Evolutionary conservation across 1,140 invertebrate species (phyloP).

Genomic region (Euwallacea fornicatus): DNA sequence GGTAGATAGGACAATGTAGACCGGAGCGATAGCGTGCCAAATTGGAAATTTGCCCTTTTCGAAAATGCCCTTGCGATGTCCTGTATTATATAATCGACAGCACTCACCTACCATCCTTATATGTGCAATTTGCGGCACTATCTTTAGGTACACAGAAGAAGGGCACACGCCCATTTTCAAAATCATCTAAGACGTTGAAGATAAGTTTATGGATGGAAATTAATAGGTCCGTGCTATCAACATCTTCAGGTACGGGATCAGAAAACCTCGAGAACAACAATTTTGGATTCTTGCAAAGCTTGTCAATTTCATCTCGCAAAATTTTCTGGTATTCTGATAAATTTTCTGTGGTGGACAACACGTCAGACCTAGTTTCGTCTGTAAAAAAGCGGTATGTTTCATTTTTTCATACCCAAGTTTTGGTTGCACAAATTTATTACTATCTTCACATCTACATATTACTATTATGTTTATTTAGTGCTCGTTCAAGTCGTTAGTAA

Average conservation of each 20-base stretch:
- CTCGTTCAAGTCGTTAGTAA: no score
- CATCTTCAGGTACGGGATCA: conserved; percentile 1
- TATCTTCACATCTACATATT: no score
- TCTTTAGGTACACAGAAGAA: background rate
- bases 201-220: conserved; percentile 5
- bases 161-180: background rate
- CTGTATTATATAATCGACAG: no score
- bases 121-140: conserved; percentile 18
- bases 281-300: conserved; percentile 8
- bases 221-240: background rate
- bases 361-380: conserved; percentile 3
- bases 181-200: conserved; percentile 8
- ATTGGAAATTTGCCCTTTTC: background rate
- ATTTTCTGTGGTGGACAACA: background rate
- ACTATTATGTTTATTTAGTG: no score
- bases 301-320: conserved; percentile 11
- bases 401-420: no score
- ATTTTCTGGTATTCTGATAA: conserved; percentile 10
- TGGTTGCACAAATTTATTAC: background rate
- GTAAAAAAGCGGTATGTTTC: background rate
- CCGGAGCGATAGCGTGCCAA: background rate
- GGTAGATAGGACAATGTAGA: no score
- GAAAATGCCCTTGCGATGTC: no score
- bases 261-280: conserved; percentile 17
- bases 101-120: conserved; percentile 25